Percentiles rank a stretch among this genome's conserved stretches.
These are phyloP conservation scores for Melanargia galathea DNA, from an alignment of 2,888 invertebrate genomes.

Conservation along the genomic window DNA sequence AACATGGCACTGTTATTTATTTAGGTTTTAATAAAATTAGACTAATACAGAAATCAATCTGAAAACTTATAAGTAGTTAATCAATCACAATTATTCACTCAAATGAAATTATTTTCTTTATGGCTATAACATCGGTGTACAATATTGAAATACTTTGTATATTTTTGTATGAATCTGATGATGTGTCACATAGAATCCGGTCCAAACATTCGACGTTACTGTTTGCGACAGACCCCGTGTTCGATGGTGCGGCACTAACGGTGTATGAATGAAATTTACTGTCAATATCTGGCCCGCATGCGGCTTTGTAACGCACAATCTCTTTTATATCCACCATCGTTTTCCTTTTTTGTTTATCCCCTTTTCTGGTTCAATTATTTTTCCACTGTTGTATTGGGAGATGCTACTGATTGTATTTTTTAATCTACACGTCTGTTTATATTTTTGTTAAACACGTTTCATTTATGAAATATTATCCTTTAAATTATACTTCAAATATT, in stretches of 20 bases:
- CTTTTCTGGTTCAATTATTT: slow-evolving; percentile 68
- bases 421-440: background rate
- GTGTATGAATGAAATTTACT: slow-evolving; percentile 82
- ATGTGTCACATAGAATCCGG: background rate
- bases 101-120: background rate
- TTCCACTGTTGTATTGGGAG: slow-evolving; percentile 53
- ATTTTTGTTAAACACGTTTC: background rate
- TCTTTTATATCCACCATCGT: slow-evolving; percentile 76
- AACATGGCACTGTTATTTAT: too few species aligned
- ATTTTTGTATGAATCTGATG: background rate
- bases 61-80: too few species aligned
- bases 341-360: slow-evolving; percentile 66
- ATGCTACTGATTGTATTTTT: background rate
- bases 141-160: too few species aligned
- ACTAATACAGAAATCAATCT: too few species aligned
- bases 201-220: slow-evolving; percentile 29
- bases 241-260: slow-evolving; percentile 82
- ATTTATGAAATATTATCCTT: background rate
- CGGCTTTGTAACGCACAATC: slow-evolving; percentile 80
- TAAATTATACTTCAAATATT: background rate
- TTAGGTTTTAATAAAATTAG: too few species aligned
- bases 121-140: background rate
- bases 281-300: slow-evolving; percentile 82
- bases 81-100: too few species aligned
- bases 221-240: slow-evolving; percentile 64